These are phyloP conservation scores for Myxocyprinus asiaticus DNA, from an alignment of 2,113 vertebrate species.

Conservation along the genomic window DNA sequence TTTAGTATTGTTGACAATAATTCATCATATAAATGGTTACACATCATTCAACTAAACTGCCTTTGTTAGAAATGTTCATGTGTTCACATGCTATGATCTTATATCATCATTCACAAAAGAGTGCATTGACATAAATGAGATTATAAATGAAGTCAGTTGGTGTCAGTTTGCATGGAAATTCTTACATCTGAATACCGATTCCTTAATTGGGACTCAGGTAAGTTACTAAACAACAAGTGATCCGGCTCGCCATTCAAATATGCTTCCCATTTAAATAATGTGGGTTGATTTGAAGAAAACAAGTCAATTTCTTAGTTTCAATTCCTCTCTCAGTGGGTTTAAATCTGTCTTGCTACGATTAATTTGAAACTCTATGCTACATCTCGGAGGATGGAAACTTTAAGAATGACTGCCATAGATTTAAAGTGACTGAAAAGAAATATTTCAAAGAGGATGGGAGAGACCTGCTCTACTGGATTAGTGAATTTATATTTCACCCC, in stretches of 20 bases:
- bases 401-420: not conserved
- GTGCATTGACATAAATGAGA: not conserved
- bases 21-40: too few relatives aligned
- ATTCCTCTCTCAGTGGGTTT: constrained; percentile 19
- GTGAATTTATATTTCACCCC: too few relatives aligned
- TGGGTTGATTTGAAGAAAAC: constrained; percentile 5
- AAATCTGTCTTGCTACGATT: constrained; percentile 24
- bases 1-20: too few relatives aligned
- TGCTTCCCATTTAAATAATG: constrained; percentile 22
- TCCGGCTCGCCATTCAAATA: constrained; percentile 2
- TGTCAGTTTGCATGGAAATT: not conserved
- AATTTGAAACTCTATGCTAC: constrained; percentile 7
- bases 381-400: constrained; percentile 7
- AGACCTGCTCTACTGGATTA: too few relatives aligned
- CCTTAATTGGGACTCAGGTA: not conserved
- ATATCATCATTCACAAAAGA: not conserved
- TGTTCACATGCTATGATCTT: not conserved
- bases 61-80: not conserved
- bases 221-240: constrained; percentile 5
- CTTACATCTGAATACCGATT: constrained; percentile 1
- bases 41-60: too few relatives aligned
- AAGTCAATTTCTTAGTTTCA: constrained; percentile 5
- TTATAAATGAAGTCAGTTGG: not conserved
- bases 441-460: too few relatives aligned
- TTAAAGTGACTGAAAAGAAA: constrained; percentile 3